These are phyloP conservation scores for Acinonyx jubatus DNA, from an alignment of 2,113 vertebrate genomes.

Conservation along the genomic window DNA sequence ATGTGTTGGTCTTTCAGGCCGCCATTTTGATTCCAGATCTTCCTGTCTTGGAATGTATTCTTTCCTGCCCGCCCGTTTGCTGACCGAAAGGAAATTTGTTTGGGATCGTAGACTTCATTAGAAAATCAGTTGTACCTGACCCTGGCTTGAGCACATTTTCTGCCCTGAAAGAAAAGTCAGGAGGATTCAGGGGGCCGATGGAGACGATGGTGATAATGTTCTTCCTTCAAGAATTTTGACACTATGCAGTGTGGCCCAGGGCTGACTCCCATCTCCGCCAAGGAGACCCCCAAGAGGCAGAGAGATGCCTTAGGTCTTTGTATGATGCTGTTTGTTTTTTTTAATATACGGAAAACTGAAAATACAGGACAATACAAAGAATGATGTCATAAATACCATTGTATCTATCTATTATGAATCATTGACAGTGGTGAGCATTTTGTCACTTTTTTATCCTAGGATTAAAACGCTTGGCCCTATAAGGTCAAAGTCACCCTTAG, in stretches of 20 bases:
- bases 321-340: neutral
- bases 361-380: neutral
- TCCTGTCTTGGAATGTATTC: neutral
- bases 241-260: fast-evolving
- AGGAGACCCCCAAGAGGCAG: neutral
- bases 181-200: neutral
- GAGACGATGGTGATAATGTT: fast-evolving
- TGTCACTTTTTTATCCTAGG: neutral
- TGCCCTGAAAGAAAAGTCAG: neutral
- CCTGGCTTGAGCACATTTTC: neutral
- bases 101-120: neutral
- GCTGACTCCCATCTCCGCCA: neutral
- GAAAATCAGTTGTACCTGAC: neutral
- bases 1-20: fast-evolving
- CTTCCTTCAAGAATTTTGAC: neutral
- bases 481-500: neutral
- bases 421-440: neutral
- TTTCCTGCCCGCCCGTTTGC: neutral
- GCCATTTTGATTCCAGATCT: no score
- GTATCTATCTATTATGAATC: neutral
- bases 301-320: fast-evolving
- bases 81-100: neutral
- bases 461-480: neutral
- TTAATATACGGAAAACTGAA: neutral
- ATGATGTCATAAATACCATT: neutral